Base-by-base conservation (phyloP, 2,797 vertebrate species). In the Loriculus beryllinus region DNA sequence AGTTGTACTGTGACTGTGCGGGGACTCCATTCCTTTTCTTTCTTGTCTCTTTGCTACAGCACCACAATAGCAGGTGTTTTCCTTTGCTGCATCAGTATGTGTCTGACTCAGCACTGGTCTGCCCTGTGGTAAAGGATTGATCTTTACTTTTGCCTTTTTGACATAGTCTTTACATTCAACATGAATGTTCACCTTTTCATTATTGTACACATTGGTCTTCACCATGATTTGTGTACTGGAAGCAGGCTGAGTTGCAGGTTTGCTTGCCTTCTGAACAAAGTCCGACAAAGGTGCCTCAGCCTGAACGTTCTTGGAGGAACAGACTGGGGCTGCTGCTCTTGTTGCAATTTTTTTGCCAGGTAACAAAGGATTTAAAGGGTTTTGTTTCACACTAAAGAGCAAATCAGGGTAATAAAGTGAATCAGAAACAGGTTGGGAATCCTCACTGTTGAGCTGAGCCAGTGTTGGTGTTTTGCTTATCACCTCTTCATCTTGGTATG, bases 401-500 rank as follows among this genome's bases (percentile, higher is more conserved):
- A 98, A 97, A 78, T 99, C 98, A 0, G 98, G 98, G 90, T 99
- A 99, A 97, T 98, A 99, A 63, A 99, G 98, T 6, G 98, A 98
- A 96, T 99, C 99, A 31, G 98, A 98, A 85, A 99, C 99, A 31
- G 99, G 98, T 75, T 99, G 99, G 2, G 99, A 99, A 96, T 99
- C 99, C 96, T 99, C 99, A 10, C 99, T 99, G 97, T 99, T 99
- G 82, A 99, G 99, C 95, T 99, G 99, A 75, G 99, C 99, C 96
- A 99, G 96, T 2, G 99, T 99, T 0, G 99, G 99, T 17, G 99
- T 99, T 97, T 98, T 99, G 92, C 99, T 98, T 76, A 99, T 99
- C 92, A 99, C 99, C 82, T 99, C 99, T 96, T 99, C 99, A 28
- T 99, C 99, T 97, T 99, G 99, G 96, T 99, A 99, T 2, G 99